phyloP scores from a whole-genome alignment of 2,888 invertebrate species.

The Agriotes lineatus region DNA sequence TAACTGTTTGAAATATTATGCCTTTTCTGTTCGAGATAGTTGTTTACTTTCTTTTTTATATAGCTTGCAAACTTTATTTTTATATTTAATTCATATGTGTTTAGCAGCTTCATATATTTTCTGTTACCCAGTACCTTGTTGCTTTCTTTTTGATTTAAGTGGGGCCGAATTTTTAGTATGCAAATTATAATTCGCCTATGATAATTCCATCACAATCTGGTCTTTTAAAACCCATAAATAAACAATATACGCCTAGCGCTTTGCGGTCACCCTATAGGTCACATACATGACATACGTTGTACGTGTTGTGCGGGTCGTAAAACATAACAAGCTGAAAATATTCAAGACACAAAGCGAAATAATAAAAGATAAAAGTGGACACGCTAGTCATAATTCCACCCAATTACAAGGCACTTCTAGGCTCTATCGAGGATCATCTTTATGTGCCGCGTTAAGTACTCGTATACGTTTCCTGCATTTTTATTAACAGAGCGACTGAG shows the following conservation, averaged over 20 bases:
- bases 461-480: constrained; percentile 25
- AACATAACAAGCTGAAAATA: constrained; percentile 27
- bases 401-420: constrained; percentile 30
- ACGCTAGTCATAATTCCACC: constrained; percentile 31
- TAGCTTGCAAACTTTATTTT: no score
- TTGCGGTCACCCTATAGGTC: not conserved
- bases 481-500: no score
- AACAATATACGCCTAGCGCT: not conserved
- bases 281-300: constrained; percentile 6
- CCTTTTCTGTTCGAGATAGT: no score
- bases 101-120: no score
- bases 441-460: constrained; percentile 21
- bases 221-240: not conserved
- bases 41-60: no score
- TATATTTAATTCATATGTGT: no score
- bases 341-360: constrained; percentile 32
- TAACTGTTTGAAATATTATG: no score
- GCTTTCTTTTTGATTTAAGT: no score
- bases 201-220: not conserved
- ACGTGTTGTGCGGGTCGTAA: constrained; percentile 11
- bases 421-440: constrained; percentile 20
- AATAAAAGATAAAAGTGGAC: constrained; percentile 32
- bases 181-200: no score
- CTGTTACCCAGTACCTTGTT: no score
- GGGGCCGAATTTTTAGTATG: no score